Evolutionary conservation across 2,113 vertebrate genomes (phyloP), one percentile per base, ranked within the genome.

Genomic region (Anoplopoma fimbria): DNA sequence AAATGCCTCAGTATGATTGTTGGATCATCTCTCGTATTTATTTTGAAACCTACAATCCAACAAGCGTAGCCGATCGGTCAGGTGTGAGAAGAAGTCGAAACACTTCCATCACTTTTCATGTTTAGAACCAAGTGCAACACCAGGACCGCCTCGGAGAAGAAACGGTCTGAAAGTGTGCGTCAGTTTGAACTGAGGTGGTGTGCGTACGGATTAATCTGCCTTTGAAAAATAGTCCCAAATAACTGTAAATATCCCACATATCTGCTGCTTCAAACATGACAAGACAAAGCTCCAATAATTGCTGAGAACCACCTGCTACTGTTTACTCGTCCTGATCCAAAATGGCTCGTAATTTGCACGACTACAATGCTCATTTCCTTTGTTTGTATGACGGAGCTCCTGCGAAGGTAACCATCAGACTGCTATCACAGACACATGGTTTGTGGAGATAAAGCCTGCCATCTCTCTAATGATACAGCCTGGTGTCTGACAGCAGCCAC

Each of bases 401-500:
- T 49, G 33, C 34, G 76, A 9, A 47, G 34, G 72, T 57, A 53
- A 31, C 23, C 75, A 60, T 55, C 34, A 67, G 17, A 12, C 31
- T 68, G 67, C 38, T 69, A 38, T 45, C 25, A 78, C 45, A 70
- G 3, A n/a, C n/a, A n/a, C n/a, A n/a, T n/a, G n/a, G 4, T 53
- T 64, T 69, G 21, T 36, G 33, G 38, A 68, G 49, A 55, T 71
- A 34, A 60, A 79, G 31, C 47, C 69, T 71, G 67, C 23, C 38
- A 63, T 87, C 62, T 73, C 29, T 53, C 49, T 82, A 84, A 86
- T 88, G 69, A 89, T 62, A 76, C 21, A 74, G 51, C 27, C 40
- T 0, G 42, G n/a, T 34, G 74, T 81, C 70, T 70, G 53, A 80
- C 64, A 25, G 63, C 15, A 4, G 61, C 86, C 88, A 83, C 80